These are phyloP conservation scores for Balearica regulorum DNA, from an alignment of 2,797 vertebrate species.

Conservation along the genomic window DNA sequence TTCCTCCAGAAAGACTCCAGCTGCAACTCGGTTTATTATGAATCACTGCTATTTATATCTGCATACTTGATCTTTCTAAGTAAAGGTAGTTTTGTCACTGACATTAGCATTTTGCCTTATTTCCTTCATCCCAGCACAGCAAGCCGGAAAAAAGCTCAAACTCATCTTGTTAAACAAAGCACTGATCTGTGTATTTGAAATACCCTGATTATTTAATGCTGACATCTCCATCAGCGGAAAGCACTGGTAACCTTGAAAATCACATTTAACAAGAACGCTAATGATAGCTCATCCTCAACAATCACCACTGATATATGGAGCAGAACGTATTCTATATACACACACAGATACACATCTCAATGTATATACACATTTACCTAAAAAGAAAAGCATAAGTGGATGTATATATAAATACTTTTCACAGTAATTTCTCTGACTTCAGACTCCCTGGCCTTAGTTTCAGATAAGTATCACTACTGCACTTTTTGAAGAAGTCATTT, in stretches of 20 bases:
- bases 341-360: not conserved
- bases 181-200: not conserved
- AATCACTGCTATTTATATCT: not conserved
- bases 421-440: not conserved
- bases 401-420: not conserved
- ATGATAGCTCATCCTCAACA: not conserved
- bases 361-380: not conserved
- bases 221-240: not conserved
- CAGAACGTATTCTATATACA: not conserved
- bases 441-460: not conserved
- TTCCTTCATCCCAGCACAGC: not conserved
- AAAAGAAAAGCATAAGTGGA: not conserved
- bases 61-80: not conserved
- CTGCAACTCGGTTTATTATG: not conserved
- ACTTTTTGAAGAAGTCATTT: not conserved
- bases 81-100: not conserved
- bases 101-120: not conserved
- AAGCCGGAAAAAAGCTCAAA: not conserved
- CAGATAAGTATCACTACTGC: not conserved
- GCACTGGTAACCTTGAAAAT: not conserved
- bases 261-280: not conserved
- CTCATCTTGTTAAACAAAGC: not conserved
- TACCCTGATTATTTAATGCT: not conserved
- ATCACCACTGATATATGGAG: not conserved
- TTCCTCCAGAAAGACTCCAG: not conserved